Base-by-base conservation (phyloP, 2,888 invertebrate genomes). In the Parasteatoda lunata region DNA sequence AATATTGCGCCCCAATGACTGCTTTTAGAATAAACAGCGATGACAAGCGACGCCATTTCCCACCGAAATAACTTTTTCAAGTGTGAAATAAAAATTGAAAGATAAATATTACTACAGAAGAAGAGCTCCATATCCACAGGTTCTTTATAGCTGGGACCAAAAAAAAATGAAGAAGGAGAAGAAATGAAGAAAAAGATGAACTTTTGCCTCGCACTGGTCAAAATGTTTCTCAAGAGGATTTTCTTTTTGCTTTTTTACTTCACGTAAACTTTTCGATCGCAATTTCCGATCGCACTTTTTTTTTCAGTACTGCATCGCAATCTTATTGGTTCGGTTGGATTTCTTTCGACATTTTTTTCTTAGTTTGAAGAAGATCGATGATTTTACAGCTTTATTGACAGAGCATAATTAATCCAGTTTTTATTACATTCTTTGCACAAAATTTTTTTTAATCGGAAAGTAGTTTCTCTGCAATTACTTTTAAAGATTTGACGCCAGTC, bases 221-320 rank as follows among this genome's bases (percentile, higher is more conserved):
- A 65, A 65, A 76, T 64, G 49, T 66, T 7, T 64, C 13, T 8
- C 6, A 59, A 6, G 47, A 69, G 69, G 69, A 54, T 54, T 45
- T 3, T 45, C 9, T 68, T 69, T 47, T 52, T 7, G n/a, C 9
- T 79, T 79, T 80, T 72, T 48, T 65, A 52, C 72, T 47, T n/a
- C 66, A 49, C 49, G 52, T 80, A 80, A 80, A 80, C 72, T 80
- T 72, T 72, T 52, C 51, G 80, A 80, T 80, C 45, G 52, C 72
- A 77, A 77, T 77, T 77, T 77, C 77, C 54, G 77, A 77, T 77
- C 54, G 47, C 13, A 65, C 45, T 54, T 77, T 66, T 69, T 54
- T 54, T 52, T 30, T 9, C 54, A 4, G 54, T 49, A 9, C 15
- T 51, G 6, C 51, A 5, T 49, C 47, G 76, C n/a, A 7, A 49